A percentile compares a stretch with the other conserved stretches of the same genome.
Evolutionary conservation across 2,888 invertebrate genomes (phyloP).

Genomic region (Anoncus sp.): DNA sequence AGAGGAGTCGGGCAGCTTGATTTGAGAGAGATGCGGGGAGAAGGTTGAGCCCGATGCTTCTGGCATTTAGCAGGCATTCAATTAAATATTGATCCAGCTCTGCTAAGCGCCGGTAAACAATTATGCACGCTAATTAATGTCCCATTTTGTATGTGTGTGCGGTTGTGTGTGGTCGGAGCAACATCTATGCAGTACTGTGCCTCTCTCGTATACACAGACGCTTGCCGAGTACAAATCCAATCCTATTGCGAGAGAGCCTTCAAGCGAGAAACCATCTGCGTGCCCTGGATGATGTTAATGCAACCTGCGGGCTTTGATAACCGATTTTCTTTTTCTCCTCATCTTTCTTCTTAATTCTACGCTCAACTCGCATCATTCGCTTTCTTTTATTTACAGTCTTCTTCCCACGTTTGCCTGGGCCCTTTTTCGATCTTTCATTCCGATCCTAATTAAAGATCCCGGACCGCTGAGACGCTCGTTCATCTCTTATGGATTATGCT

Average conservation of each 20-base stretch:
- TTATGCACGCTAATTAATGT: constrained; percentile 82
- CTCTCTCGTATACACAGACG: constrained; percentile 68
- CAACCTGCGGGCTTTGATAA: constrained; percentile 63
- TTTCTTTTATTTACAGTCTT: constrained; percentile 6
- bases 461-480: not conserved
- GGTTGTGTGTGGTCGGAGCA: constrained; percentile 74
- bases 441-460: constrained; percentile 68
- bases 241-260: constrained; percentile 73
- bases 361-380: constrained; percentile 23
- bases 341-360: constrained; percentile 30
- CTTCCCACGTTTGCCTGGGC: constrained; percentile 11
- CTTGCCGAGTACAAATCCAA: constrained; percentile 77
- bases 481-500: not conserved
- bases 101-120: constrained; percentile 81
- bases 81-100: constrained; percentile 82
- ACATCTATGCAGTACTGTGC: constrained; percentile 62
- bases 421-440: constrained; percentile 58
- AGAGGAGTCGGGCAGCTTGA: constrained; percentile 39
- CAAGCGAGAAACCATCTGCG: constrained; percentile 66
- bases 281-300: not conserved
- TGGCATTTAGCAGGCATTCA: constrained; percentile 81
- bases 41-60: constrained; percentile 70
- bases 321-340: constrained; percentile 40
- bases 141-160: constrained; percentile 43
- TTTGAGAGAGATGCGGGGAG: constrained; percentile 44